A percentile compares a stretch with the other conserved stretches of the same genome.
These are phyloP conservation scores for Electrona antarctica DNA, from an alignment of 2,113 vertebrate species.

Conservation along the genomic window DNA sequence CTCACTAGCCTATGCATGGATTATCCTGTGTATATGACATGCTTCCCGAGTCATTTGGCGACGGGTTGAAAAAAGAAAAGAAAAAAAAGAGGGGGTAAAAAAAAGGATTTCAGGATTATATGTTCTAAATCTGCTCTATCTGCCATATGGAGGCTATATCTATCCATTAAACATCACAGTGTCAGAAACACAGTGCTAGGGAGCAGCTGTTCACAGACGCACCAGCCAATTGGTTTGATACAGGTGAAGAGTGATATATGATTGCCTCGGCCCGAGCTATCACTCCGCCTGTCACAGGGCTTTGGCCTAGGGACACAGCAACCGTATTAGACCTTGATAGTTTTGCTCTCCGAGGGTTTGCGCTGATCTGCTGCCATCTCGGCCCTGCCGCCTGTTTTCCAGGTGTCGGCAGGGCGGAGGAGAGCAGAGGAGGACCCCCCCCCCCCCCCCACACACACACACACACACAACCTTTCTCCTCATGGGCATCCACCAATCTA, in stretches of 20 bases:
- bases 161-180: conserved; percentile 72
- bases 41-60: conserved; percentile 57
- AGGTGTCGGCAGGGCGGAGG: conserved; percentile 35
- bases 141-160: conserved; percentile 63
- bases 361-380: conserved; percentile 52
- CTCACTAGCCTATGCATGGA: conserved; percentile 51
- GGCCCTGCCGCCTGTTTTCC: conserved; percentile 31
- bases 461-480: conserved; percentile 14
- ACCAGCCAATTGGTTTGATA: conserved; percentile 72
- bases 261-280: conserved; percentile 69
- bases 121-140: conserved; percentile 50
- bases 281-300: conserved; percentile 66
- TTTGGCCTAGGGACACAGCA: conserved; percentile 63
- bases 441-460: conserved; percentile 19
- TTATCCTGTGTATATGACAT: conserved; percentile 57
- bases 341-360: conserved; percentile 54
- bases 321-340: conserved; percentile 71
- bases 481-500: conserved; percentile 26
- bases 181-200: conserved; percentile 56
- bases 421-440: neutral
- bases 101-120: conserved; percentile 51
- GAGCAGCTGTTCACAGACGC: conserved; percentile 75
- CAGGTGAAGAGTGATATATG: conserved; percentile 76
- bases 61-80: conserved; percentile 34
- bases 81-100: neutral